Evolutionary conservation across 2,797 vertebrate genomes (phyloP), one percentile per base, ranked within the genome.

Genomic region (Ceryle rudis): DNA sequence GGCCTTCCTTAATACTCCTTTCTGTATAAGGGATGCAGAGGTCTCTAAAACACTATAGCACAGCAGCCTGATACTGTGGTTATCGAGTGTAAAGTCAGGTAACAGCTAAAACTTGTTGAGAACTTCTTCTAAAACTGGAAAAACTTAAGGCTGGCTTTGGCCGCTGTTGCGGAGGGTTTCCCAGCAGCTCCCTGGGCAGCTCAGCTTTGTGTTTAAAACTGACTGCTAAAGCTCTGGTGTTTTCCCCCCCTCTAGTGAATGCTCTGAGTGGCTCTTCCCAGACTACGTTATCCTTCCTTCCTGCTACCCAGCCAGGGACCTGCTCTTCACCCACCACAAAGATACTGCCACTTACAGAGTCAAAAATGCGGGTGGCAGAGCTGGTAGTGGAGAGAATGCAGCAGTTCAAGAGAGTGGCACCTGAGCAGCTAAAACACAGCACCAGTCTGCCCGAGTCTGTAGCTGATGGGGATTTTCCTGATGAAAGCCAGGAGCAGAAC

Each of bases 321-420:
- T 97, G 96, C 79, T 94, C 89, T 47, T 95, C 93, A 10, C 86
- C 90, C 88, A 81, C 55, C 23, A 73, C 83, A 0, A 94, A 85
- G 77, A 11, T 9, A 4, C 54, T 17, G 1, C 31, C 1, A 3
- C 89, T 26, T 1, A 6, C 66, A 5, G 91, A 42, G 84, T 26
- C 75, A 10, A 74, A 95, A 85, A 8, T 80, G 44, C 88, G 97
- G 7, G 96, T 98, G 0, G 98, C 98, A 75, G 98, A 99, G 75
- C 97, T 98, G 81, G 98, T 99, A 20, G 95, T 99, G 44, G 97
- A 96, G 86, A 98, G 98, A 72, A 99, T 99, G 99, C 98, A 99
- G 66, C 98, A 98, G 94, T 99, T 99, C 97, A 99, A 98, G 97
- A 98, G 99, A 95, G 92, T 90, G 39, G 97, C 89, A 89, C 99